Evolutionary conservation across 2,113 vertebrate genomes (phyloP), one percentile per base, ranked within the genome.

Genomic region (Corvus moneduloides): DNA sequence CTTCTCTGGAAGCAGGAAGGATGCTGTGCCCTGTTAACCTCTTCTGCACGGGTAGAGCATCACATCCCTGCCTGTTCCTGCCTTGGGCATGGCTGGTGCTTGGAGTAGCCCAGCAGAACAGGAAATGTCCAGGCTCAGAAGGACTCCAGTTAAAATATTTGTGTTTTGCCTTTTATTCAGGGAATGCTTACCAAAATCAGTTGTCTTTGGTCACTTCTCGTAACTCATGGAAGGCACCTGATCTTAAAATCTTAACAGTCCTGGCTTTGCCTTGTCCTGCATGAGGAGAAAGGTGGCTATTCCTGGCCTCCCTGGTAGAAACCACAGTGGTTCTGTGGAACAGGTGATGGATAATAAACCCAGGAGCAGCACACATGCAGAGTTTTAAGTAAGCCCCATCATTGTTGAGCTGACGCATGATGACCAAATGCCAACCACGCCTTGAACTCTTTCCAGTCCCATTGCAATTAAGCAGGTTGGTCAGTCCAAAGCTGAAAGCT

Each of bases 11-110:
- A 84, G 54, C 55, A 76, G 76, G 37, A 80, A 46, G 79, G 80
- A 20, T 74, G 32, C 55, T 49, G 33, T 66, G 80, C 32, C n/a
- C 16, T 62, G 2, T 28, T 21, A 11, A 28, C 7, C 16, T 48
- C 39, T 84, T 24, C 52, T 74, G 64, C 48, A 26, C 2, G 2
- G 24, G 7, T 3, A 2, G 9, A 81, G 18, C 48, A 39, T 71
- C 11, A 2, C 11, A 22, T 18, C 48, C 41, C 32, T 79, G 19
- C 22, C 18, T 0, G 1, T 22, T 23, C 1, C 1, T 69, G 28
- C n/a, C 48, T 33, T 4, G 2, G n/a, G 3, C 22, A 1, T 14
- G 64, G 16, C 27, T 62, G 11, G 44, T 2, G 10, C 44, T 89
- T 14, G 11, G 66, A 61, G 30, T 9, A 48, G n/a, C 41, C 58